These are phyloP conservation scores for Lapara coniferarum DNA, from an alignment of 2,888 invertebrate genomes.

Conservation along the genomic window DNA sequence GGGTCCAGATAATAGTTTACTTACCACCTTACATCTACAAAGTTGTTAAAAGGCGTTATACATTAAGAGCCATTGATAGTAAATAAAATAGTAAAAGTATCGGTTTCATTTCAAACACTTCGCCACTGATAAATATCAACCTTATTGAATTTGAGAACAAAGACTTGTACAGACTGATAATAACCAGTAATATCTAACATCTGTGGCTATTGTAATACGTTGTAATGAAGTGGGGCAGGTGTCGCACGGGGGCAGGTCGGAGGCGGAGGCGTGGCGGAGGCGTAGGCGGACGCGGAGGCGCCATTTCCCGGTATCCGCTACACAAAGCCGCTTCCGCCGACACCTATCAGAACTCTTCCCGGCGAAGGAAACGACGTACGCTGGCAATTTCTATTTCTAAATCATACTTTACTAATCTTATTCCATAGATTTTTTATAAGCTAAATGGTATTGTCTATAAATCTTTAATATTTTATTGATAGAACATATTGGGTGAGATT, in stretches of 20 bases:
- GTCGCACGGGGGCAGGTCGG: no score
- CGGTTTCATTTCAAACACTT: no score
- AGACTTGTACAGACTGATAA: no score
- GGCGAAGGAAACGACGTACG: slow-evolving; percentile 1
- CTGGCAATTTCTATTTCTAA: neutral
- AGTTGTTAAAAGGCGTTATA: no score
- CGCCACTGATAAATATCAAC: no score
- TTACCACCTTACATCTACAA: no score
- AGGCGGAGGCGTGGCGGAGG: neutral
- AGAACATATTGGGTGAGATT: no score
- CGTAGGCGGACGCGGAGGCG: slow-evolving; percentile 23
- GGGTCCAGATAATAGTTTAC: no score
- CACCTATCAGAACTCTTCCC: slow-evolving; percentile 15
- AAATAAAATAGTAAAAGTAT: no score
- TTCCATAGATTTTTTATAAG: neutral
- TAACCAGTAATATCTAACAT: neutral
- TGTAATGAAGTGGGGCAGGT: slow-evolving; percentile 7
- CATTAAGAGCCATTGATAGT: no score
- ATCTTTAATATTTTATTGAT: no score
- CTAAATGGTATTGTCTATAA: no score
- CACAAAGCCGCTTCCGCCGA: slow-evolving; percentile 19
- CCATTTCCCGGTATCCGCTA: slow-evolving; percentile 14
- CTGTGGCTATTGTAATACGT: neutral
- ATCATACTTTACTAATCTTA: neutral
- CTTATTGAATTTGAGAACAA: neutral